A percentile compares a stretch with the other conserved stretches of the same genome.
Conservation (phyloP, 2,113 vertebrate genomes). For the Brienomyrus brachyistius region DNA sequence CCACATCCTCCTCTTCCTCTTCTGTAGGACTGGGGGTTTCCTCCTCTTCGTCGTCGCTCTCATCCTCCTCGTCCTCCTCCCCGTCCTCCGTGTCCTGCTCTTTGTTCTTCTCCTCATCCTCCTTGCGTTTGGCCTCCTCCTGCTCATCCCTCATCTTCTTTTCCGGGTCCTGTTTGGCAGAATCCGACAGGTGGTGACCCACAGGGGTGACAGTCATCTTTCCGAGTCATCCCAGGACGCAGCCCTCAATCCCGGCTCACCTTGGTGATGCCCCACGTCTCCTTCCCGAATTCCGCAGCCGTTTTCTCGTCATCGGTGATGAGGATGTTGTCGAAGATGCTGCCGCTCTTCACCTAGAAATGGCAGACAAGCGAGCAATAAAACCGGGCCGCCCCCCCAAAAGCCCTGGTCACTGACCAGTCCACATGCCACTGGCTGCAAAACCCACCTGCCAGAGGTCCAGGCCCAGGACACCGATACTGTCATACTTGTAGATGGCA, state of each 20-base stretch:
- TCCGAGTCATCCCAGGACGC: background rate
- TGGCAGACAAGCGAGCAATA: background rate
- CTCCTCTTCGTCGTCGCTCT: slow-evolving; percentile 28
- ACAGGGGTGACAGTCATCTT: too few relatives aligned
- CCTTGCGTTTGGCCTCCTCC: slow-evolving; percentile 55
- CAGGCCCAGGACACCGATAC: slow-evolving; percentile 66
- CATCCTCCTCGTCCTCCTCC: background rate
- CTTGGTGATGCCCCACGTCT: slow-evolving; percentile 74
- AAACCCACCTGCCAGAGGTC: slow-evolving; percentile 79
- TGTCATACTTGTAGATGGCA: slow-evolving; percentile 67
- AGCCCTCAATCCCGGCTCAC: slow-evolving; percentile 33
- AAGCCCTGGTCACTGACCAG: background rate
- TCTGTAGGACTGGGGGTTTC: slow-evolving; percentile 13
- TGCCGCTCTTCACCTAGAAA: slow-evolving; percentile 74
- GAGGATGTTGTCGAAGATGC: slow-evolving; percentile 79
- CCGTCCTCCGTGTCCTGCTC: slow-evolving; percentile 47
- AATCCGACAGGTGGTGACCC: background rate
- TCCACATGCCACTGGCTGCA: background rate
- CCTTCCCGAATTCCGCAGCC: slow-evolving; percentile 66
- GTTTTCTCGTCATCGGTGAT: slow-evolving; percentile 68
- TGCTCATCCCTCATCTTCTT: slow-evolving; percentile 60
- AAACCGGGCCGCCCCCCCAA: slow-evolving; percentile 9
- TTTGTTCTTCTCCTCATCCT: slow-evolving; percentile 61
- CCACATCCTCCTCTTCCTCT: slow-evolving; percentile 39
- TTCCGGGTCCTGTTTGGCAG: slow-evolving; percentile 50